Percentiles rank a stretch among this genome's conserved stretches.
phyloP scores from a whole-genome alignment of 2,888 invertebrate genomes.

The Apotomis turbidana region DNA sequence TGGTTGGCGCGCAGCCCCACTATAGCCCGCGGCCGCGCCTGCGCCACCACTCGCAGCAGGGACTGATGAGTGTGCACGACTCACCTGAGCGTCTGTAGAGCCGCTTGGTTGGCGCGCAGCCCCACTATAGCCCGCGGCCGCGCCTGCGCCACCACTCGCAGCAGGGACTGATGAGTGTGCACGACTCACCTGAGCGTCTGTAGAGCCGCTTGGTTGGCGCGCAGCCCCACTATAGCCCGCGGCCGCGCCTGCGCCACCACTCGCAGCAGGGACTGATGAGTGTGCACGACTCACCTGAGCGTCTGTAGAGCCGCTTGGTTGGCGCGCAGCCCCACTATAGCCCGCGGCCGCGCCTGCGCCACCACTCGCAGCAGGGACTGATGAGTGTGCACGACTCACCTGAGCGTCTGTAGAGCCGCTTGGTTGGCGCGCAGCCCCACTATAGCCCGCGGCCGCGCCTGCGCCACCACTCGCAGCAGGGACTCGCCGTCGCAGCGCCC shows the following conservation, averaged over 20 bases:
- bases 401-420: constrained; percentile 15
- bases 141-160: too few relatives aligned
- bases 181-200: constrained; percentile 48
- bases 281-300: constrained; percentile 44
- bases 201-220: constrained; percentile 60
- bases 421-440: constrained; percentile 17
- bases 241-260: background rate
- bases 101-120: constrained; percentile 61
- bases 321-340: background rate
- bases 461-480: constrained; percentile 90
- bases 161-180: too few relatives aligned
- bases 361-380: background rate
- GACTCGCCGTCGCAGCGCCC: constrained; percentile 95
- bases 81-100: constrained; percentile 54
- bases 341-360: too few relatives aligned
- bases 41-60: too few relatives aligned
- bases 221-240: constrained; percentile 83
- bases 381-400: background rate
- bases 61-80: too few relatives aligned
- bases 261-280: too few relatives aligned
- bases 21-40: constrained; percentile 62
- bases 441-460: constrained; percentile 89
- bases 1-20: constrained; percentile 78
- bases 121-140: constrained; percentile 81
- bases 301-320: constrained; percentile 52